Evolutionary conservation across 2,113 vertebrate species (phyloP), one percentile per base, ranked within the genome.

Genomic region (Sialia sialis): DNA sequence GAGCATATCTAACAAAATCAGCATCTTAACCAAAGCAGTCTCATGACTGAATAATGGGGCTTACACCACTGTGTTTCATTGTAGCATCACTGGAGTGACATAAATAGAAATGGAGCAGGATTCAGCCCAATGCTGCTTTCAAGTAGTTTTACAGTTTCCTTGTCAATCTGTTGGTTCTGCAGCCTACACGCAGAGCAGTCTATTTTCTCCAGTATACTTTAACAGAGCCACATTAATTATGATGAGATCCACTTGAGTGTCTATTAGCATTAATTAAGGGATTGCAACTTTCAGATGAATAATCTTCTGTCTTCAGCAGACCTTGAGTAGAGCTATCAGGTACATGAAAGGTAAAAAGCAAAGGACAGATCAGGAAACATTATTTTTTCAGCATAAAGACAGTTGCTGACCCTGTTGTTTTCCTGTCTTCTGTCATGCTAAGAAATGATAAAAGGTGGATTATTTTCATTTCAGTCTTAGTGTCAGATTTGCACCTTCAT

Each of bases 261-360:
- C 51, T 93, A 36, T 94, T 84, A 88, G 51, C 32, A 88, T 95
- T 94, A 96, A 96, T 95, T 89, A 90, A 94, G 58, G 66, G 19
- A 49, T 87, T 95, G 72, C 56, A 68, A 68, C 83, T 96, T 96
- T 75, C 52, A 90, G 36, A 75, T 94, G 30, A 95, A 77, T 88
- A 80, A 84, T 93, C 18, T 81, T 58, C 49, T 77, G 25, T 90
- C 56, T 95, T 90, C 49, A 87, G 77, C 41, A 93, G 62, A 85
- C 27, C 54, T 21, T 76, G 46, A 90, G 73, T 46, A 68, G 63
- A 80, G 29, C 81, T 72, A 56, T 48, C 63, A 84, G 85, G 66
- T 73, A 79, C 8, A 6, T 16, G 41, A 39, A 93, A 94, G 14
- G 56, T 83, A 84, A 85, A 89, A 92, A 64, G 38, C 77, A 75